Conservation (phyloP, 2,888 invertebrate species). For the Busseola fusca region DNA sequence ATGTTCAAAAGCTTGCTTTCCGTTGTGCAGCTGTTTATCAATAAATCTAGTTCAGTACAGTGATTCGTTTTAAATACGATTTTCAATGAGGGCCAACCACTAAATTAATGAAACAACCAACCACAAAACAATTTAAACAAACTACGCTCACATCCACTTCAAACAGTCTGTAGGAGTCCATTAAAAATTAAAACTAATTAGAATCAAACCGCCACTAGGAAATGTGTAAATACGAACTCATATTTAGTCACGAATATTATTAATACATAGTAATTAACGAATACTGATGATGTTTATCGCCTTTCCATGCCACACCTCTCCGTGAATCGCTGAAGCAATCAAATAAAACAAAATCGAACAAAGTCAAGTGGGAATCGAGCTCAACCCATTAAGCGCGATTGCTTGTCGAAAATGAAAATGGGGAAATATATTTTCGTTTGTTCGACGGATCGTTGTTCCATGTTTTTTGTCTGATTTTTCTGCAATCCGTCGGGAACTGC, state of each 20-base stretch:
- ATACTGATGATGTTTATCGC: conserved; percentile 59
- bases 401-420: conserved; percentile 88
- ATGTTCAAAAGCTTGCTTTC: conserved; percentile 3
- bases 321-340: conserved; percentile 78
- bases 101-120: conserved; percentile 31
- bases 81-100: background rate
- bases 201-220: background rate
- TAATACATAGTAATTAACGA: conserved; percentile 49
- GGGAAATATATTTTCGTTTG: conserved; percentile 85
- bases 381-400: conserved; percentile 86
- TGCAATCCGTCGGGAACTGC: conserved; percentile 81
- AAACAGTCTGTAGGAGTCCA: conserved; percentile 7
- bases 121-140: conserved; percentile 36
- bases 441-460: conserved; percentile 75
- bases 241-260: conserved; percentile 18
- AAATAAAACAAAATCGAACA: conserved; percentile 85
- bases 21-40: background rate
- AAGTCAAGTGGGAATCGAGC: conserved; percentile 86
- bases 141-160: conserved; percentile 20
- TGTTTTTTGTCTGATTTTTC: conserved; percentile 83
- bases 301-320: conserved; percentile 68
- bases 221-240: background rate
- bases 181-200: conserved; percentile 42
- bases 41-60: conserved; percentile 10
- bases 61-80: conserved; percentile 4